phyloP scores from a whole-genome alignment of 2,797 vertebrate genomes.

The Tiaroga cobitis region DNA sequence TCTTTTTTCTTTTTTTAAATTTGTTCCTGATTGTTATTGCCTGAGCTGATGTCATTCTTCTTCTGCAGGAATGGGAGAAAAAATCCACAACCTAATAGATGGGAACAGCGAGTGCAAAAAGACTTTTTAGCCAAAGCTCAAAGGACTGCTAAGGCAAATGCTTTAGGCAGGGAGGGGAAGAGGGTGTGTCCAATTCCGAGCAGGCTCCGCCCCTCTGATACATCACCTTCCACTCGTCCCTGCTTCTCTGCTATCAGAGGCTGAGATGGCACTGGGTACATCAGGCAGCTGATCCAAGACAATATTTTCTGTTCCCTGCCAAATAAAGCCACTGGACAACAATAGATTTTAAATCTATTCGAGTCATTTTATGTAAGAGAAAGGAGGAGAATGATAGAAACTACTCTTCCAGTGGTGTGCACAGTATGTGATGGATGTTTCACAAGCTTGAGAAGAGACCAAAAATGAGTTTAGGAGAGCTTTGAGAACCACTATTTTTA shows the following conservation, averaged over 20 bases:
- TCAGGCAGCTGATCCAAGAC: conserved; percentile 63
- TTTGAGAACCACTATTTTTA: conserved; percentile 51
- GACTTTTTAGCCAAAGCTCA: conserved; percentile 33
- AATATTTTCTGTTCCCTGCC: conserved; percentile 47
- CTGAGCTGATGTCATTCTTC: neutral
- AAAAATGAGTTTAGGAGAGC: conserved; percentile 62
- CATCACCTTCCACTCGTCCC: conserved; percentile 12
- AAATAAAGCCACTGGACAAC: conserved; percentile 70
- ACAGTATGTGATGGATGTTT: conserved; percentile 38
- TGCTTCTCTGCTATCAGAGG: conserved; percentile 46
- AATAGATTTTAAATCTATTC: conserved; percentile 54
- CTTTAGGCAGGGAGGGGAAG: conserved; percentile 24
- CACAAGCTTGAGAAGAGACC: conserved; percentile 43
- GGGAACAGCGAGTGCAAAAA: conserved; percentile 2
- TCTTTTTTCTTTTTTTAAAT: neutral
- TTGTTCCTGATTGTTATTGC: neutral
- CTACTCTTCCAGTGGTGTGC: conserved; percentile 54
- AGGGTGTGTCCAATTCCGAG: conserved; percentile 29
- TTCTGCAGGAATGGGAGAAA: conserved; percentile 94
- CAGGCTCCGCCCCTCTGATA: conserved; percentile 32
- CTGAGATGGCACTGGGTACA: conserved; percentile 53
- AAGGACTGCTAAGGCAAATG: conserved; percentile 42
- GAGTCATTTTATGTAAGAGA: conserved; percentile 52
- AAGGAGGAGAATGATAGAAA: conserved; percentile 44
- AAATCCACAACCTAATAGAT: conserved; percentile 76